These are phyloP conservation scores for Seira musarum DNA, from an alignment of 2,888 invertebrate species.

Conservation along the genomic window DNA sequence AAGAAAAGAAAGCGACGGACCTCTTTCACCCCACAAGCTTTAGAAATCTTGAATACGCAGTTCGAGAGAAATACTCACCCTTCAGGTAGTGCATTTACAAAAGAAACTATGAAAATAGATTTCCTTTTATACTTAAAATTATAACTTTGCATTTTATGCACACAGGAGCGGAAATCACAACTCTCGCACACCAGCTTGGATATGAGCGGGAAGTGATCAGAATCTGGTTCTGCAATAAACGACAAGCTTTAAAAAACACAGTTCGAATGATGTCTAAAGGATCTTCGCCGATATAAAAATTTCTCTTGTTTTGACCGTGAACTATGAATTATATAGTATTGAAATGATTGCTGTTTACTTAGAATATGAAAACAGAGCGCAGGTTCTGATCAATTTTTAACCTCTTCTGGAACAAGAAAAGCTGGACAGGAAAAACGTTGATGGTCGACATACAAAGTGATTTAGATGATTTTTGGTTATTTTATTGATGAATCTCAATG, in stretches of 20 bases:
- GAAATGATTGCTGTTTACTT: neutral
- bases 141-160: too few relatives aligned
- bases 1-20: conserved; percentile 97
- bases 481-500: too few relatives aligned
- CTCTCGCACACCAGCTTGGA: conserved; percentile 93
- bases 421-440: neutral
- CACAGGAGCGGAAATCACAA: conserved; percentile 96
- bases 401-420: too few relatives aligned
- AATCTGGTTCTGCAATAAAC: conserved; percentile 99
- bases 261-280: conserved; percentile 91
- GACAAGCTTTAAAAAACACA: conserved; percentile 98
- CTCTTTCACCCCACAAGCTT: conserved; percentile 96
- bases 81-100: conserved; percentile 80
- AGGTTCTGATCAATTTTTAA: too few relatives aligned
- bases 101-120: neutral
- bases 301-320: neutral
- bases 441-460: neutral
- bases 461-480: too few relatives aligned
- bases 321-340: neutral
- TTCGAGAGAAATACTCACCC: conserved; percentile 98
- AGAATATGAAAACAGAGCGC: neutral
- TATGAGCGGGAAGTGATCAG: conserved; percentile 98
- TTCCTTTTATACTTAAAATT: neutral
- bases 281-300: conserved; percentile 64
- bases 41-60: conserved; percentile 94